Conservation (phyloP, 2,888 invertebrate genomes). For the Eilema sororculum region DNA sequence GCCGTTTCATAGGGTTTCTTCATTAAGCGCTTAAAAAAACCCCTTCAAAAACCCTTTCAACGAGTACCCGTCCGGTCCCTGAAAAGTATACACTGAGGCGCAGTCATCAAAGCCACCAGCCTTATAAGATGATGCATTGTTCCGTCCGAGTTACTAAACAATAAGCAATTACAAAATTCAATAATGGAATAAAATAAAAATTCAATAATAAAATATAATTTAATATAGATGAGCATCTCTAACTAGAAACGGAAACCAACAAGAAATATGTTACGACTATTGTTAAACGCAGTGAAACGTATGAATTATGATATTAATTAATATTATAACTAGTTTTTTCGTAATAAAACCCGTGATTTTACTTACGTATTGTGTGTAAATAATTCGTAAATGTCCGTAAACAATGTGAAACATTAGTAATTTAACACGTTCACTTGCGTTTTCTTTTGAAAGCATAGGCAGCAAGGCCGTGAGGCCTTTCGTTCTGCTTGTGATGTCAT, state of each 20-base stretch:
- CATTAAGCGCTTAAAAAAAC: too few species aligned
- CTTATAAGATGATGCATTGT: too few species aligned
- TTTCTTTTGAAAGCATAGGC: slow-evolving; percentile 47
- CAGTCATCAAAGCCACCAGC: too few species aligned
- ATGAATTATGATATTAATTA: neutral
- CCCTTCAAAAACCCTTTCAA: too few species aligned
- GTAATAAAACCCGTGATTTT: neutral
- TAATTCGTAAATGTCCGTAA: slow-evolving; percentile 22
- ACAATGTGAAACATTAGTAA: slow-evolving; percentile 25
- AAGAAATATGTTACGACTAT: neutral
- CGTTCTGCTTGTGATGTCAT: slow-evolving; percentile 25
- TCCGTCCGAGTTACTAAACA: too few species aligned
- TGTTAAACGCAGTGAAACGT: neutral
- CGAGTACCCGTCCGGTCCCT: too few species aligned
- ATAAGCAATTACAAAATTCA: too few species aligned
- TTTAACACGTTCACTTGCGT: slow-evolving; percentile 40
- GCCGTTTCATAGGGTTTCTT: too few species aligned
- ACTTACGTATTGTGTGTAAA: slow-evolving; percentile 10
- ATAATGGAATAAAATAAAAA: too few species aligned
- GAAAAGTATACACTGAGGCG: too few species aligned
- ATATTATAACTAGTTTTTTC: neutral
- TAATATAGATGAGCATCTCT: too few species aligned
- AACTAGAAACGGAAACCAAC: neutral
- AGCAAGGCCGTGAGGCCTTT: slow-evolving; percentile 47
- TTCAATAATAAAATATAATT: too few species aligned